Conservation (phyloP, 2,888 invertebrate species). For the Azorinus chamasolen region DNA sequence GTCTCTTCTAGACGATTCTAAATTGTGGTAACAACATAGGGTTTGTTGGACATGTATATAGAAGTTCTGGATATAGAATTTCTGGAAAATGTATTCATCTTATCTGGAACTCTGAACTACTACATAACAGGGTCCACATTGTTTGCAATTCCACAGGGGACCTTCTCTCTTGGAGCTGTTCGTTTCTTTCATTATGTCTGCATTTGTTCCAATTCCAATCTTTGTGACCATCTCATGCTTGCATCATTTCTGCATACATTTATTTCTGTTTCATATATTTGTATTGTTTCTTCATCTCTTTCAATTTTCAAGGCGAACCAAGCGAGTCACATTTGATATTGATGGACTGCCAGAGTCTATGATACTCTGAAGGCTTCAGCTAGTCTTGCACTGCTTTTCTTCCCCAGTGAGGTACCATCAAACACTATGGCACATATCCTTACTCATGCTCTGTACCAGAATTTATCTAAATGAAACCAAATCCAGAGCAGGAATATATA, state of each 20-base stretch:
- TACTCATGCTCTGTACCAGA: not conserved
- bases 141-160: not conserved
- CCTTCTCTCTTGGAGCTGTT: not conserved
- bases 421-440: not conserved
- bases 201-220: too few species aligned
- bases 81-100: too few species aligned
- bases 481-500: too few species aligned
- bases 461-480: too few species aligned
- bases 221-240: too few species aligned
- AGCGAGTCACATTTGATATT: conserved; percentile 55
- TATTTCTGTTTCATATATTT: too few species aligned
- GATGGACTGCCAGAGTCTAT: conserved; percentile 49
- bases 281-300: not conserved
- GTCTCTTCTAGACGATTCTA: too few species aligned
- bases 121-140: not conserved
- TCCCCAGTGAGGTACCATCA: conserved; percentile 17
- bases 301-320: conserved; percentile 45
- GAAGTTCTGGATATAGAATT: too few species aligned
- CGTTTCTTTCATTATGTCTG: not conserved
- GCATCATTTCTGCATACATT: too few species aligned
- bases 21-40: too few species aligned
- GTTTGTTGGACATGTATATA: too few species aligned
- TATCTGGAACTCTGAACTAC: too few species aligned
- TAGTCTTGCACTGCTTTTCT: not conserved
- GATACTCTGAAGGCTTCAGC: conserved; percentile 34